Percentiles rank a stretch among this genome's conserved stretches.
phyloP scores from a whole-genome alignment of 1,140 invertebrate genomes.

The Trissolcus basalis region DNA sequence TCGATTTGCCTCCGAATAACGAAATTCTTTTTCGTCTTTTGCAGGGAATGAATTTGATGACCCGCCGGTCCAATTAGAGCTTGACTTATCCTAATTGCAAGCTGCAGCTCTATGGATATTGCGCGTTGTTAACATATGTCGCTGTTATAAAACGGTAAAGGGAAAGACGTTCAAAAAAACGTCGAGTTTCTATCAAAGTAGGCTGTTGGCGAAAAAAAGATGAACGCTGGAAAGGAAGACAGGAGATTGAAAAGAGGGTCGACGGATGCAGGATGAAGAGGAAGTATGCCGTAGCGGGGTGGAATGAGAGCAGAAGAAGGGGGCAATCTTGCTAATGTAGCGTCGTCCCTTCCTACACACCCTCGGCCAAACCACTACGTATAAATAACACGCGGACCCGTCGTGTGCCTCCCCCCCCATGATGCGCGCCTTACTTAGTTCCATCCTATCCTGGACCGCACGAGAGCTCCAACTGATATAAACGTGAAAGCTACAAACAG shows the following conservation, averaged over 20 bases:
- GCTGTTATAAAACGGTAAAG: constrained; percentile 31
- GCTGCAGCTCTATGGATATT: too few relatives aligned
- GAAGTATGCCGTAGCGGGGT: constrained; percentile 20
- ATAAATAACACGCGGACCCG: constrained; percentile 67
- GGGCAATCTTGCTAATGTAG: constrained; percentile 73
- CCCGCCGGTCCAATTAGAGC: background rate
- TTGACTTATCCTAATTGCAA: background rate
- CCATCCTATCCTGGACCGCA: constrained; percentile 50
- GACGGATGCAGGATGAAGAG: constrained; percentile 50
- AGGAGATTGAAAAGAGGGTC: constrained; percentile 57
- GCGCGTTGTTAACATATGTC: constrained; percentile 18
- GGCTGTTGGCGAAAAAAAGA: constrained; percentile 49
- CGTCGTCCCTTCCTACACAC: constrained; percentile 62
- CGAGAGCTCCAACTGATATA: constrained; percentile 48
- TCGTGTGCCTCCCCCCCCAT: constrained; percentile 48
- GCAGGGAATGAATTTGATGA: background rate
- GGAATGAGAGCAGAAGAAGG: constrained; percentile 52
- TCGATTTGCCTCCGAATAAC: background rate
- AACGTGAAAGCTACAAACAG: constrained; percentile 65
- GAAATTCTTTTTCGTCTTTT: too few relatives aligned
- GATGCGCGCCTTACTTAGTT: constrained; percentile 39
- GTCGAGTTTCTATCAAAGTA: constrained; percentile 54
- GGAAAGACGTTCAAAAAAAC: constrained; percentile 30
- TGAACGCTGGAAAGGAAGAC: constrained; percentile 53
- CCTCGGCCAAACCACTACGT: constrained; percentile 65